Percentiles rank a stretch among this genome's conserved stretches.
Evolutionary conservation across 92 coral and sea anemone species (phyloP).

Genomic region (Umimayanthus chanpuru): DNA sequence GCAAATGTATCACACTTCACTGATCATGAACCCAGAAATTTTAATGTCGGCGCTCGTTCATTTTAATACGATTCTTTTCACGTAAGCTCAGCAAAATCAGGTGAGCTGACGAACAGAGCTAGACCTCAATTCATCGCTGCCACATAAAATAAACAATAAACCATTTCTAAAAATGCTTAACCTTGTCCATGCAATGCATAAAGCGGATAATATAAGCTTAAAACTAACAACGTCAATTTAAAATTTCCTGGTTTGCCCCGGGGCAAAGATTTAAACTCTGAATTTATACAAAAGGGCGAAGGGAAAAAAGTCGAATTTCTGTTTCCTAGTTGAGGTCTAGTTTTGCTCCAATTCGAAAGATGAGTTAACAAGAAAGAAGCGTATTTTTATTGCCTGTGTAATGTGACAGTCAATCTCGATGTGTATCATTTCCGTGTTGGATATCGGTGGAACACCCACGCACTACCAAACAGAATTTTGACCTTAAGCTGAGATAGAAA

Average conservation of each 20-base stretch:
- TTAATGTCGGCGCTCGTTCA: neutral
- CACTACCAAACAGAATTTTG: neutral
- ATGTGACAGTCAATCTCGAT: neutral
- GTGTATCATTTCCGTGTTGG: constrained; percentile 2
- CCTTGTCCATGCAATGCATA: too few relatives aligned
- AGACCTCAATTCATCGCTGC: neutral
- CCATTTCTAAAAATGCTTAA: neutral
- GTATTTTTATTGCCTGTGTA: neutral
- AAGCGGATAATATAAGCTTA: neutral
- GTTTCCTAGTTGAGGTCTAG: constrained; percentile 9
- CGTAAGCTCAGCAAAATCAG: neutral
- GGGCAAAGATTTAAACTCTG: constrained; percentile 19
- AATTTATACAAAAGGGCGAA: neutral
- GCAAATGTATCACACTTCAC: constrained; percentile 1
- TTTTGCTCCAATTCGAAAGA: neutral
- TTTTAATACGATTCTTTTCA: neutral
- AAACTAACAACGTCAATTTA: neutral
- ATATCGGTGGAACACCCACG: constrained; percentile 12
- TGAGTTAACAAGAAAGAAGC: neutral
- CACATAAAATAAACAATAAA: neutral
- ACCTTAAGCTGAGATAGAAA: neutral
- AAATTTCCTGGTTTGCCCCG: constrained; percentile 22
- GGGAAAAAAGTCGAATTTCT: neutral
- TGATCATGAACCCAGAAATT: neutral
- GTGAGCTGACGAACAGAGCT: neutral